Evolutionary conservation across 1,140 invertebrate species (phyloP).

Genomic region (Brachionus koreanus): DNA sequence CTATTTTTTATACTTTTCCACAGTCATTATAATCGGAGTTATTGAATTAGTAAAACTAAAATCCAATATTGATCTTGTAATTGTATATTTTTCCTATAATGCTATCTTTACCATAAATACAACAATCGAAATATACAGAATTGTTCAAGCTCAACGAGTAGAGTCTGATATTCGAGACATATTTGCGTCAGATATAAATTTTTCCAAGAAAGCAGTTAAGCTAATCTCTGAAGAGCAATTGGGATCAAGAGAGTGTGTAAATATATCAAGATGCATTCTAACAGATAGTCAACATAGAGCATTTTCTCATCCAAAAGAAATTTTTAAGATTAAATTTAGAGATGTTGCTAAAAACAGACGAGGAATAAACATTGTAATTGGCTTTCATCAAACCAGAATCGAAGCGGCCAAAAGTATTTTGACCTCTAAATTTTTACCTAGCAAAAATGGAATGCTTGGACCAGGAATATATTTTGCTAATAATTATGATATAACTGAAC

Average conservation of each 20-base stretch:
- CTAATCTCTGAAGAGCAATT: not conserved
- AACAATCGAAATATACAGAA: not conserved
- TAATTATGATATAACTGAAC: constrained; percentile 31
- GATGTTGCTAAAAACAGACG: not conserved
- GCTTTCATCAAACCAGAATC: constrained; percentile 6
- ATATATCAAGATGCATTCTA: not conserved
- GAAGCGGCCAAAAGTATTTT: constrained; percentile 8
- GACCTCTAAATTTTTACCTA: not conserved
- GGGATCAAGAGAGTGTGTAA: not conserved
- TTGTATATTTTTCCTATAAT: not conserved
- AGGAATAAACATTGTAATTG: not conserved
- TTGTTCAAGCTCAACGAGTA: constrained; percentile 3
- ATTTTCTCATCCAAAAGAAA: constrained; percentile 17
- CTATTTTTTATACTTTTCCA: constrained; percentile 12
- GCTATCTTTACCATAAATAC: not conserved
- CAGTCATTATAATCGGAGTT: not conserved
- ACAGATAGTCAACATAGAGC: constrained; percentile 3
- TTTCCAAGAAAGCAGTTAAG: constrained; percentile 4
- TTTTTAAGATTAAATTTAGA: constrained; percentile 13
- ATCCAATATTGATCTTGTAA: not conserved
- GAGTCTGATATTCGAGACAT: not conserved
- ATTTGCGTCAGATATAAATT: not conserved
- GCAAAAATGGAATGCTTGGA: constrained; percentile 16
- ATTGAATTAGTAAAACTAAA: not conserved
- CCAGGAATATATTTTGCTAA: constrained; percentile 26